phyloP scores from a whole-genome alignment of 2,113 vertebrate species.

The Furnarius figulus region DNA sequence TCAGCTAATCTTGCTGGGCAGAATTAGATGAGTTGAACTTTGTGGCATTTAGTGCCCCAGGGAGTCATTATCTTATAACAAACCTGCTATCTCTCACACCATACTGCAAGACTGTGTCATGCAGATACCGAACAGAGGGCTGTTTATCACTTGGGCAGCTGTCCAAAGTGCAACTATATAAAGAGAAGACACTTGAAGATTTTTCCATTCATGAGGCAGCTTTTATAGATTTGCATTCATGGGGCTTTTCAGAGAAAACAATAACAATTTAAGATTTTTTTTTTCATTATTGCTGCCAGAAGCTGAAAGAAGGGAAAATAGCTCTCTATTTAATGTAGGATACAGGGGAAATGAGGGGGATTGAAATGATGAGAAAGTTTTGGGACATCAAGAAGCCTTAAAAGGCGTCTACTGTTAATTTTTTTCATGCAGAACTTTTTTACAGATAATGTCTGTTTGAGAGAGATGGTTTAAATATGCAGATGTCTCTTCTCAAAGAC shows the following conservation, averaged over 20 bases:
- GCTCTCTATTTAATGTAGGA: conserved; percentile 42
- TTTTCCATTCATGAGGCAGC: conserved; percentile 49
- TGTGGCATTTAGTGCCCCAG: conserved; percentile 8
- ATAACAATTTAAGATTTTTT: conserved; percentile 56
- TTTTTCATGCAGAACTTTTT: conserved; percentile 52
- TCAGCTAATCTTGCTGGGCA: conserved; percentile 47
- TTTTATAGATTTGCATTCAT: conserved; percentile 57
- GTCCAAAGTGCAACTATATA: conserved; percentile 33
- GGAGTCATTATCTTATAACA: conserved; percentile 61
- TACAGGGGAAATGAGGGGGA: conserved; percentile 11
- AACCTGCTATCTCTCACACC: conserved; percentile 60
- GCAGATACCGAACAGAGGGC: conserved; percentile 21
- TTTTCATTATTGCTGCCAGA: conserved; percentile 47
- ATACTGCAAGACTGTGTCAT: conserved; percentile 55
- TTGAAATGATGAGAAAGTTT: conserved; percentile 34
- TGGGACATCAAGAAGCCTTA: conserved; percentile 1
- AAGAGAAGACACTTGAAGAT: conserved; percentile 51
- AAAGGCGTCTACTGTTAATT: conserved; percentile 52
- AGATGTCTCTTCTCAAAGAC: conserved; percentile 45
- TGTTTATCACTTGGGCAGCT: conserved; percentile 63
- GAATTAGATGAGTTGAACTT: conserved; percentile 51
- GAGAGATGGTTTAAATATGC: conserved; percentile 57
- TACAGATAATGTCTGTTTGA: conserved; percentile 20
- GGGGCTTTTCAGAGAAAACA: conserved; percentile 62
- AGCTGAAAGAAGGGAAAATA: conserved; percentile 40